Evolutionary conservation across 2,113 vertebrate genomes (phyloP), one percentile per base, ranked within the genome.

Genomic region (Phalacrocorax carbo): DNA sequence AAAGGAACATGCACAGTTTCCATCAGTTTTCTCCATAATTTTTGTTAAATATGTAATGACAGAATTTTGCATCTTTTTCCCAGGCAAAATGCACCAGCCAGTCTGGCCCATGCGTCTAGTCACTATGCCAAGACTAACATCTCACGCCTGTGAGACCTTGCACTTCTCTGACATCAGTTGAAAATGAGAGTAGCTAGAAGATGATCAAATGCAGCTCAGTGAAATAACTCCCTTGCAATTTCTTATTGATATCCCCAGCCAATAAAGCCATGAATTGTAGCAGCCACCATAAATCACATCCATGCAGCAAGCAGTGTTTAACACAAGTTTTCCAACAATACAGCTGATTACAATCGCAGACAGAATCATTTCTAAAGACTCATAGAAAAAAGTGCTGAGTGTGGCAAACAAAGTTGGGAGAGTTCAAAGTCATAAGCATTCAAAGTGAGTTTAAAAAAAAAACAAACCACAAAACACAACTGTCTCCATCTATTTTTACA

Each of bases 141-240:
- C 89, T 61, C 70, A 46, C 2, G 54, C 82, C 62, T 91, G 66
- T 5, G 4, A 94, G 95, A 90, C 58, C 84, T 29, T 80, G 73
- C 51, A 66, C 66, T 91, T 36, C 49, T 72, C 82, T 51, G n/a
- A 73, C 75, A 93, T 62, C 36, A 65, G 55, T 5, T 57, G 73
- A 91, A 95, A 94, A 85, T 5, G 1, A 80, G 54, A 91, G 58
- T 82, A 93, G 61, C 87, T 93, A 68, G 96, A 94, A 86, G 70
- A 83, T 20, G 52, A 52, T 82, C 91, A 94, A 97, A 82, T 48
- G 40, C 51, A 93, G 70, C 70, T 92, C 42, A 77, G 54, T 70
- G 62, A 94, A 93, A 65, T 44, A 94, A 82, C 58, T 91, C 25
- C 38, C 51, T 61, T 80, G 70, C 61, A 76, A 85, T 62, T 82